These are phyloP conservation scores for Wasmannia auropunctata DNA, from an alignment of 1,140 invertebrate genomes.

Conservation along the genomic window DNA sequence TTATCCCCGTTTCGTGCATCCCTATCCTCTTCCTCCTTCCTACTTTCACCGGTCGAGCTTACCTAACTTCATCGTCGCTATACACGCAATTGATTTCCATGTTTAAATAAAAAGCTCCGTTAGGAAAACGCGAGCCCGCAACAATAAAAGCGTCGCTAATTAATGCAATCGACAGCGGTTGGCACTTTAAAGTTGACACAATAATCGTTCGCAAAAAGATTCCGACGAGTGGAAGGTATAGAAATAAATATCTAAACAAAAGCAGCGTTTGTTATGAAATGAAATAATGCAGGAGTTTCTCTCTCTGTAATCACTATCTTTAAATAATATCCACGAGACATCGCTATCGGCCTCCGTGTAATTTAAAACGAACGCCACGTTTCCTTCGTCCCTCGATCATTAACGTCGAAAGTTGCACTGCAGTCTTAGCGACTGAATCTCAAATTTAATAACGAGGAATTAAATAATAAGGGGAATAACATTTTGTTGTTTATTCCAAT, in stretches of 20 bases:
- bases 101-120: background rate
- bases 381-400: background rate
- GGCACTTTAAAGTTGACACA: background rate
- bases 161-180: background rate
- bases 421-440: background rate
- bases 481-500: background rate
- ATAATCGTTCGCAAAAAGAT: background rate
- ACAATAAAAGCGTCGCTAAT: background rate
- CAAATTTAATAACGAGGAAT: background rate
- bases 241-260: background rate
- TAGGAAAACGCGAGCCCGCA: background rate
- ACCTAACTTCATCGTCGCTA: conserved; percentile 36
- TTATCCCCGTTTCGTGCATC: conserved; percentile 10
- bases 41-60: conserved; percentile 30
- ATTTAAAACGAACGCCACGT: background rate
- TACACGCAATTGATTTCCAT: conserved; percentile 2
- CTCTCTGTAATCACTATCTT: background rate
- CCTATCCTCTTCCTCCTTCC: conserved; percentile 17
- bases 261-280: background rate
- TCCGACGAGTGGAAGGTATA: no score
- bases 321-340: background rate
- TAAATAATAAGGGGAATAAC: background rate
- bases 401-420: background rate
- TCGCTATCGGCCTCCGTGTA: background rate
- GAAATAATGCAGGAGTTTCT: background rate